Evolutionary conservation across 2,888 invertebrate species (phyloP), one percentile per base, ranked within the genome.

Genomic region (Panzeria rudis): DNA sequence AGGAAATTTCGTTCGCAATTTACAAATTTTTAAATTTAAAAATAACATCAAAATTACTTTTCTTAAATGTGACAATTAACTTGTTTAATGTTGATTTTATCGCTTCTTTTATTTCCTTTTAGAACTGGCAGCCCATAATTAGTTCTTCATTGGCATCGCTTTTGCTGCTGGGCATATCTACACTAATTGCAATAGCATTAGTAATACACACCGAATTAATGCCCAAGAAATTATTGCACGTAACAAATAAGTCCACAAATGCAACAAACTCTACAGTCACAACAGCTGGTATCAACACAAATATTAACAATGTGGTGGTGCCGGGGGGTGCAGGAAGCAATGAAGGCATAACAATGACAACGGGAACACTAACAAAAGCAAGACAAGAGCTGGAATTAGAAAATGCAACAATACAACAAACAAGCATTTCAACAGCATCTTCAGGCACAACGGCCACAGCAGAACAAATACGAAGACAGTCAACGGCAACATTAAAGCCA

Each of bases 121-220:
- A 95, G 95, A 93, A 93, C 88, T 94, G 94, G 87, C 94, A 94
- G 88, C 93, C 94, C 73, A 93, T 94, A 88, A 93, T 95, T 86
- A 94, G 94, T 88, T 94, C 94, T 87, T 93, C 94, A 77, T 91
- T 95, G 88, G 95, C 95, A 89, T 94, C 94, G 61, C 93, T 95
- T 88, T 92, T 95, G 61, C 92, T 95, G 76, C 92, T 95, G 82
- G 95, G 94, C 20, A 93, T 95, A 91, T 95, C 95, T 8, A 95
- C 95, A 47, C 94, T 93, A 88, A 92, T 93, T 88, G 93, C 92
- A 41, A 92, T 93, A 79, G 90, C 91, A 15, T 86, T 93, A 86
- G 91, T 92, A 54, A 90, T 93, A 75, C 92, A 93, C 88, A 90
- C 92, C 13, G 92, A 93, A 88, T 88, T 93, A 88, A 89, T 91